Conservation (phyloP, 2,797 vertebrate genomes). For the Helicolenus hilgendorfi region DNA sequence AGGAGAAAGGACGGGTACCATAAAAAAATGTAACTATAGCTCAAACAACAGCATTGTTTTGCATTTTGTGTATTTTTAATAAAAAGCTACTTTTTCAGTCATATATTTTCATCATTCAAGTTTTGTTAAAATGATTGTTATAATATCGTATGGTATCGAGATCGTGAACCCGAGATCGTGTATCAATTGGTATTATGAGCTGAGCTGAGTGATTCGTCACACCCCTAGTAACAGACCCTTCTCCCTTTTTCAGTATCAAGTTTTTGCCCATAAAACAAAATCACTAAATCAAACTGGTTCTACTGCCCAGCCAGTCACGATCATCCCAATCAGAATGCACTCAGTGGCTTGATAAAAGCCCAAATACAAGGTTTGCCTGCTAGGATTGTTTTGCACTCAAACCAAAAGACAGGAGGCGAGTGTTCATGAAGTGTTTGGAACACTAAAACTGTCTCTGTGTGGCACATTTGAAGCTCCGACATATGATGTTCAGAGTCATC, state of each 20-base stretch:
- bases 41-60: too few relatives aligned
- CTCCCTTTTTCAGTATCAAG: background rate
- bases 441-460: background rate
- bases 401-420: background rate
- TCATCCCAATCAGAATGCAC: background rate
- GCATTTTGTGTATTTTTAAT: too few relatives aligned
- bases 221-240: background rate
- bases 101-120: too few relatives aligned
- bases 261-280: background rate
- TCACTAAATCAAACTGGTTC: background rate
- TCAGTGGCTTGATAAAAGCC: background rate
- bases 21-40: too few relatives aligned
- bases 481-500: background rate
- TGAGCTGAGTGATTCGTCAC: too few relatives aligned
- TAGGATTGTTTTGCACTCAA: background rate
- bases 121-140: too few relatives aligned
- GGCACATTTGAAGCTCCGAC: background rate
- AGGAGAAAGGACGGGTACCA: too few relatives aligned
- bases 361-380: background rate
- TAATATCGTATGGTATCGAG: too few relatives aligned
- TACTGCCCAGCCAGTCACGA: background rate
- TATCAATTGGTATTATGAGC: too few relatives aligned
- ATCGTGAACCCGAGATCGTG: too few relatives aligned
- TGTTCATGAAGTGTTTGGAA: background rate
- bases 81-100: too few relatives aligned